phyloP scores from a whole-genome alignment of 2,797 vertebrate species.

The Leptodon cayanensis region DNA sequence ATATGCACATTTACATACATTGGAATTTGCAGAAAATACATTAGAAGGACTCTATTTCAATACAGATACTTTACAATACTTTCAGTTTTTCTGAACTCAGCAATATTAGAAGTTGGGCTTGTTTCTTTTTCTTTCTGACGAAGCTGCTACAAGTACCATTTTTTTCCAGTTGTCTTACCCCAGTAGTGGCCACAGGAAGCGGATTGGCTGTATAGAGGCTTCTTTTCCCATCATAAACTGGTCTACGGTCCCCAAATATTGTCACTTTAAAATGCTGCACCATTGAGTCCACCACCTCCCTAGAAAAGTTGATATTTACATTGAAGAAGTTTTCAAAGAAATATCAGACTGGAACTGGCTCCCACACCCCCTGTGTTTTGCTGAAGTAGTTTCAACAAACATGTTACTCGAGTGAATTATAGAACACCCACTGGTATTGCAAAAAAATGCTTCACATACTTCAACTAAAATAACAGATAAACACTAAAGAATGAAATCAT shows the following conservation, averaged over 20 bases:
- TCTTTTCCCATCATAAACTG: conserved; percentile 96
- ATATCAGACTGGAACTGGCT: neutral
- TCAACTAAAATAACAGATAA: neutral
- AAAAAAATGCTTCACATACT: neutral
- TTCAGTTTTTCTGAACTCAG: neutral
- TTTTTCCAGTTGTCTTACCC: conserved; percentile 77
- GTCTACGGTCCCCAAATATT: conserved; percentile 94
- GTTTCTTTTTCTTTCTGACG: neutral
- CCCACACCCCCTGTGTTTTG: neutral
- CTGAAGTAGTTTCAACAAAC: conserved; percentile 2
- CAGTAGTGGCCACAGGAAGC: conserved; percentile 89
- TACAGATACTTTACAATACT: neutral
- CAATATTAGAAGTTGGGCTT: neutral
- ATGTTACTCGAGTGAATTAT: neutral
- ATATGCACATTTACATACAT: neutral
- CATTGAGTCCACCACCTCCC: conserved; percentile 98
- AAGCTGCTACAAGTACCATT: neutral
- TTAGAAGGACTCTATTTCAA: neutral
- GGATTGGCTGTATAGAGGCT: conserved; percentile 95
- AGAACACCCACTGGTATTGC: neutral
- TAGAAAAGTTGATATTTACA: conserved; percentile 60
- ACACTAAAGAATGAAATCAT: neutral
- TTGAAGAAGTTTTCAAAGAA: neutral
- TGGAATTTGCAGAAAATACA: neutral
- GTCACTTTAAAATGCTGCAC: conserved; percentile 99